Evolutionary conservation across 2,113 vertebrate species (phyloP), one percentile per base, ranked within the genome.

Genomic region (Forbesichthys agassizii): DNA sequence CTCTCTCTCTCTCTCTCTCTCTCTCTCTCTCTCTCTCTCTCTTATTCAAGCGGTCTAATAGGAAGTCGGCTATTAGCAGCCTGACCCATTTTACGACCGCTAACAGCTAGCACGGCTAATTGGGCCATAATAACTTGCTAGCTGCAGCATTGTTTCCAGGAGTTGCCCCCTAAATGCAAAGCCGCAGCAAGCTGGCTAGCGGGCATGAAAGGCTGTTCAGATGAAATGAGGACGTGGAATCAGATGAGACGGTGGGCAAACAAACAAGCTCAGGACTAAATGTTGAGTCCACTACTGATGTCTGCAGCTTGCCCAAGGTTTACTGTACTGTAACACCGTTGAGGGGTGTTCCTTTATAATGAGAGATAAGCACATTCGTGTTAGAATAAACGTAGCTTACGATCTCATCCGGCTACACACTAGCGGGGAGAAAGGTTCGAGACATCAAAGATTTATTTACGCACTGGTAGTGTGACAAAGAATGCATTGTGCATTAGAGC

Each of bases 71-170:
- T 86, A 89, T 91, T 90, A 89, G 85, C 81, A 83, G 77, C 84
- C 81, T 92, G 91, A 92, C 90, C 92, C 89, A 93, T 83, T 92
- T 91, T 69, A 69, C 62, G 63, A 66, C 67, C 74, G 80, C 84
- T 86, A 83, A 82, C 81, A 69, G 77, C 86, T 86, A 78, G 83
- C 82, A 84, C 76, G 70, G 83, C 87, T 91, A 93, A 93, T 92
- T 92, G 89, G 85, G 68, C 74, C 61, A 75, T 91, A 86, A 89
- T 91, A 86, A 89, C 86, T 84, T 90, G 84, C 90, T 92, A 91
- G 91, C 90, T 82, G 84, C 66, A 11, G 71, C 85, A 85, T 90
- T 91, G 88, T 93, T 90, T 88, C 27, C 64, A 64, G 81, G 73
- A 64, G 79, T 61, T 55, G 61, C 77, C 81, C 60, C 7, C 77